Conservation (phyloP, 2,797 vertebrate species). For the Acanthurus lineatus region DNA sequence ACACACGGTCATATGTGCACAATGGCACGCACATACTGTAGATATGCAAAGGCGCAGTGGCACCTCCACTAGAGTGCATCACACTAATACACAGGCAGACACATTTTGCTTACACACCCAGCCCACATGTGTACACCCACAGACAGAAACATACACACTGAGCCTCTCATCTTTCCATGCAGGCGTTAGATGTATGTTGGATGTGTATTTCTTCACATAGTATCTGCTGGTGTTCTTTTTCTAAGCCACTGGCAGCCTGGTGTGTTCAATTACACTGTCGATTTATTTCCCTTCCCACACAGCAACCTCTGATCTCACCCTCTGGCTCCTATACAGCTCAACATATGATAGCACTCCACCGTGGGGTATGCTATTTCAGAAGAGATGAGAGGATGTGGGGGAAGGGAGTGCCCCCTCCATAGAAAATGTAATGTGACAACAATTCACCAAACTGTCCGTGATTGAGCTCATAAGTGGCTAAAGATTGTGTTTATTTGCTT, state of each 20-base stretch:
- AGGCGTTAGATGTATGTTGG: constrained; percentile 66
- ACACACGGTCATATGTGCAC: constrained; percentile 19
- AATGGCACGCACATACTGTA: constrained; percentile 38
- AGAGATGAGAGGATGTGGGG: constrained; percentile 30
- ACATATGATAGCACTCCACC: constrained; percentile 70
- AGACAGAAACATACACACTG: constrained; percentile 49
- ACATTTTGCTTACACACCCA: constrained; percentile 63
- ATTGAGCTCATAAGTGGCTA: constrained; percentile 23
- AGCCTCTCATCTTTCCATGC: constrained; percentile 71
- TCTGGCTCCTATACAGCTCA: constrained; percentile 72
- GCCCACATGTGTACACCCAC: constrained; percentile 67
- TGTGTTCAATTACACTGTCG: constrained; percentile 80
- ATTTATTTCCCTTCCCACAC: constrained; percentile 81
- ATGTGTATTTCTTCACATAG: constrained; percentile 73
- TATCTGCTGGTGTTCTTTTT: constrained; percentile 74
- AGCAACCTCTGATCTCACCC: constrained; percentile 78
- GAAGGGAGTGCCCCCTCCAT: constrained; percentile 4
- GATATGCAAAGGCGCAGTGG: constrained; percentile 41
- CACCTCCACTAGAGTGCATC: constrained; percentile 39
- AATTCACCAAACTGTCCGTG: constrained; percentile 46
- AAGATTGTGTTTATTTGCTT: constrained; percentile 32
- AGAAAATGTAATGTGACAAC: constrained; percentile 53
- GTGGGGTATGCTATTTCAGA: constrained; percentile 57
- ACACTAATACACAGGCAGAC: constrained; percentile 52
- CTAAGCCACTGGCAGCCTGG: constrained; percentile 71